Evolutionary conservation across 2,888 invertebrate genomes (phyloP).

Genomic region (Leptarthrus brevirostris): DNA sequence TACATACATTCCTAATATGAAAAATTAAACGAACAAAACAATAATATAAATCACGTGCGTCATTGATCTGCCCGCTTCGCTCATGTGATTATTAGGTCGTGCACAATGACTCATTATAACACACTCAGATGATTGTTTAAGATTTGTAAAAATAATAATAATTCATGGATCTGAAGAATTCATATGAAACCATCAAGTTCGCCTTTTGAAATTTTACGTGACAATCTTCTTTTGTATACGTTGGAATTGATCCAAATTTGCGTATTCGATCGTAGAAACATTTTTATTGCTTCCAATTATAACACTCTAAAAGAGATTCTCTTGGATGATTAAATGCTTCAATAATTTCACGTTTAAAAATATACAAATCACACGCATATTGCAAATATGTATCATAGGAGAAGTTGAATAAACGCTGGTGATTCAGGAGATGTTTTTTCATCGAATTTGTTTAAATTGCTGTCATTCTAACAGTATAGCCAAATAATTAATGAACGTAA

Average conservation of each 20-base stretch:
- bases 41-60: background rate
- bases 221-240: background rate
- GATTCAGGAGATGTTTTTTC: background rate
- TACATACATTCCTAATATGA: too few relatives aligned
- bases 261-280: background rate
- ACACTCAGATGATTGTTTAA: too few relatives aligned
- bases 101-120: background rate
- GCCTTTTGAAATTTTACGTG: too few relatives aligned
- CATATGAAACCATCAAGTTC: too few relatives aligned
- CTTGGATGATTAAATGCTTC: background rate
- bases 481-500: conserved; percentile 31
- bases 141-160: too few relatives aligned
- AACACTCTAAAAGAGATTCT: background rate
- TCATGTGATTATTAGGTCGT: background rate
- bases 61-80: background rate
- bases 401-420: background rate
- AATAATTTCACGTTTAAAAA: background rate
- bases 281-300: background rate
- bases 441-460: background rate
- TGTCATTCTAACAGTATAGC: background rate
- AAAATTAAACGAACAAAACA: background rate
- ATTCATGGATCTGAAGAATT: too few relatives aligned
- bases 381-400: background rate
- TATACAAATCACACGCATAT: background rate
- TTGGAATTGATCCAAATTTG: background rate